These are phyloP conservation scores for Hassar affinis DNA, from an alignment of 2,113 vertebrate species.

Conservation along the genomic window DNA sequence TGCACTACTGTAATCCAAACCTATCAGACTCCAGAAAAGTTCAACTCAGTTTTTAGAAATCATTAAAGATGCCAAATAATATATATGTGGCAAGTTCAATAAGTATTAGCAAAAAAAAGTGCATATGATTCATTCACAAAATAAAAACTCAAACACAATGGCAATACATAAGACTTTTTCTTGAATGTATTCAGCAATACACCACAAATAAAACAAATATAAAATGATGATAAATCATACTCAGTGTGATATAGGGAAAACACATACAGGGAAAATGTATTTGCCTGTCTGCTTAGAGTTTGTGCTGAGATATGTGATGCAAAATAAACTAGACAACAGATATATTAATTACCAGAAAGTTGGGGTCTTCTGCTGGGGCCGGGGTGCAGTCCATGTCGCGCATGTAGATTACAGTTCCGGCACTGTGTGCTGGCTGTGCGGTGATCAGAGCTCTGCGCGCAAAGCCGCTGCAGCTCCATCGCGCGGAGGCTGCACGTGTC, in stretches of 20 bases:
- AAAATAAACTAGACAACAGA: background rate
- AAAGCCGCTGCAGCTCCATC: background rate
- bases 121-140: background rate
- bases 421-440: background rate
- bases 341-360: slow-evolving; percentile 22
- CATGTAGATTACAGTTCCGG: background rate
- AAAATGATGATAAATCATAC: background rate
- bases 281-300: background rate
- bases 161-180: no score
- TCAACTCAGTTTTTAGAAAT: no score
- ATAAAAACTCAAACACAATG: no score
- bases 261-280: no score
- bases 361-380: background rate
- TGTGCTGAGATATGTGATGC: background rate
- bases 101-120: background rate
- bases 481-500: background rate
- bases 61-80: no score
- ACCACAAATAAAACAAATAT: no score
- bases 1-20: no score
- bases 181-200: no score
- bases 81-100: no score
- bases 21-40: no score
- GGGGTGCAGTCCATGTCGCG: background rate
- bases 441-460: background rate
- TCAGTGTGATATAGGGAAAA: background rate